These are phyloP conservation scores for Distichodus sexfasciatus DNA, from an alignment of 2,797 vertebrate genomes.

Conservation along the genomic window DNA sequence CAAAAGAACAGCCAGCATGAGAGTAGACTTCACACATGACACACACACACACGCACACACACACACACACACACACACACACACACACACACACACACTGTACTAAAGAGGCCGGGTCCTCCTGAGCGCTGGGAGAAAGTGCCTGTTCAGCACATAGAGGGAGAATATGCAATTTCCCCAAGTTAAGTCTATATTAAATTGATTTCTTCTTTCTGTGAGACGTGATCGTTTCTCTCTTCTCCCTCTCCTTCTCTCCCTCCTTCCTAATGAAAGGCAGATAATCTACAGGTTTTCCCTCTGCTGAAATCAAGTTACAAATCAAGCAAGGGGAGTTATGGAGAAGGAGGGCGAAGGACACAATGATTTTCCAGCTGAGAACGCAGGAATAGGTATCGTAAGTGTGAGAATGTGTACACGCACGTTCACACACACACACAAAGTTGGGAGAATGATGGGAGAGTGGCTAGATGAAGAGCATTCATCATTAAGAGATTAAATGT, in stretches of 20 bases:
- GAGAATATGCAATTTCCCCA: constrained; percentile 86
- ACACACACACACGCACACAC: constrained; percentile 42
- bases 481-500: constrained; percentile 56
- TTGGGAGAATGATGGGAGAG: too few species aligned
- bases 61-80: constrained; percentile 49
- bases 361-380: constrained; percentile 71
- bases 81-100: constrained; percentile 56
- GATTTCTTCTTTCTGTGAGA: constrained; percentile 84
- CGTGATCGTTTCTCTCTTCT: constrained; percentile 68
- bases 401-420: constrained; percentile 35
- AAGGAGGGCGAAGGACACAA: constrained; percentile 71
- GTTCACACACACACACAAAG: constrained; percentile 1
- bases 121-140: constrained; percentile 70
- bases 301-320: constrained; percentile 82
- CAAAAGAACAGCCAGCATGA: too few species aligned
- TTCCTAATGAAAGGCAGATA: constrained; percentile 77
- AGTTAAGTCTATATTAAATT: constrained; percentile 87
- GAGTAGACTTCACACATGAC: background rate
- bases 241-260: constrained; percentile 59
- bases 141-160: constrained; percentile 74
- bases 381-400: constrained; percentile 56
- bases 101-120: constrained; percentile 73
- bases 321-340: constrained; percentile 69
- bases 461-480: constrained; percentile 53
- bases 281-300: constrained; percentile 80